Percentiles rank a stretch among this genome's conserved stretches.
Evolutionary conservation across 2,888 invertebrate species (phyloP).

Genomic region (Acanthosepion esculentum): DNA sequence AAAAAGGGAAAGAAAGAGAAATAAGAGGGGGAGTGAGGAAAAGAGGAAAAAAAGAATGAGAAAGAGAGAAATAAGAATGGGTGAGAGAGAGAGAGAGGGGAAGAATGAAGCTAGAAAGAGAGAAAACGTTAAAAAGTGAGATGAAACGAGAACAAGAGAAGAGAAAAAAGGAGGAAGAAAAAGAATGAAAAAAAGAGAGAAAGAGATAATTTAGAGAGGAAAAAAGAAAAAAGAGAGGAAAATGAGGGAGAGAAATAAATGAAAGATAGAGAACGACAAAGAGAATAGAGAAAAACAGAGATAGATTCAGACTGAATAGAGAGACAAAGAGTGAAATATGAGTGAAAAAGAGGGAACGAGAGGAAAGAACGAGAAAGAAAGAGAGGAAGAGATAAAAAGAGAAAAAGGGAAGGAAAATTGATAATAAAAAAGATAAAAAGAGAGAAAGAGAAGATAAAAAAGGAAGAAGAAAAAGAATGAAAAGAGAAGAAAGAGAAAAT

Average conservation of each 20-base stretch:
- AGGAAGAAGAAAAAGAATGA: fast-evolving
- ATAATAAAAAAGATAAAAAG: neutral
- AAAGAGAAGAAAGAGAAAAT: neutral
- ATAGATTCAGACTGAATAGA: neutral
- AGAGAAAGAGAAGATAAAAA: neutral
- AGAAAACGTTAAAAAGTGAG: neutral
- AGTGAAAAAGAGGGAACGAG: too few relatives aligned
- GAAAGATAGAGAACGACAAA: neutral
- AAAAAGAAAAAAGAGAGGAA: neutral
- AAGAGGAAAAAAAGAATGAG: too few relatives aligned
- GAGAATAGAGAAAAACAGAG: neutral
- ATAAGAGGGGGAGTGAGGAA: too few relatives aligned
- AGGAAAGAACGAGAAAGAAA: too few relatives aligned
- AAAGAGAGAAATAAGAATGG: too few relatives aligned
- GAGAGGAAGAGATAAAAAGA: too few relatives aligned
- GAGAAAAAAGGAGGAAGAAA: neutral
- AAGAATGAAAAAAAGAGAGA: neutral
- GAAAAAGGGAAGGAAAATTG: too few relatives aligned
- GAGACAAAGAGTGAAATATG: neutral
- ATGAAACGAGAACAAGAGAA: neutral
- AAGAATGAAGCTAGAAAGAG: neutral
- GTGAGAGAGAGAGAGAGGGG: neutral
- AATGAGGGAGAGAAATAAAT: neutral
- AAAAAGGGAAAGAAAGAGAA: too few relatives aligned
- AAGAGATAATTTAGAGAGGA: neutral